Percentiles rank a stretch among this genome's conserved stretches.
phyloP scores from a whole-genome alignment of 64 coral and sea anemone genomes.

The Montipora sp. region DNA sequence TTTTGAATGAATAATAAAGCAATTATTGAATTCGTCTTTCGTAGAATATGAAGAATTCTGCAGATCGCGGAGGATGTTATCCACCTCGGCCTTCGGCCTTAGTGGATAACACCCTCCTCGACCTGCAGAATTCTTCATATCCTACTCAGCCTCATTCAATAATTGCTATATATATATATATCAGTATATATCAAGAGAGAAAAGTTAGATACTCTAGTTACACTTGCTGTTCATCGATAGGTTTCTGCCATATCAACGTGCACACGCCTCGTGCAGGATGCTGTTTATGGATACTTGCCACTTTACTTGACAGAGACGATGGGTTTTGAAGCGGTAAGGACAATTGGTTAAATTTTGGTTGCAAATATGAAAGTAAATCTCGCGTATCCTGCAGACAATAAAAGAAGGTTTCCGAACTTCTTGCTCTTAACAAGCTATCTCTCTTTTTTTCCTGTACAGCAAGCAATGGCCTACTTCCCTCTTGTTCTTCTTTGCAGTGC shows the following conservation, averaged over 20 bases:
- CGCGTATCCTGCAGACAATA: no score
- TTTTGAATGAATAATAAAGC: no score
- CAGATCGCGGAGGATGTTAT: no score
- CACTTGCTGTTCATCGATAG: not conserved
- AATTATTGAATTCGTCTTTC: no score
- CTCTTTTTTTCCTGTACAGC: not conserved
- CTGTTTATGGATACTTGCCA: slow-evolving; percentile 5
- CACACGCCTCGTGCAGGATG: not conserved
- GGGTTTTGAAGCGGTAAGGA: not conserved
- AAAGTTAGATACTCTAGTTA: no score
- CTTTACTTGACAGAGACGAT: not conserved
- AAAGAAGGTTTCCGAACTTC: not conserved
- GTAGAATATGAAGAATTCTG: no score
- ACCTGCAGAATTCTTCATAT: no score
- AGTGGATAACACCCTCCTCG: no score
- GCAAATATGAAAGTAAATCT: no score
- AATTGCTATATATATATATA: no score
- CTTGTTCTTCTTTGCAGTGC: slow-evolving; percentile 10
- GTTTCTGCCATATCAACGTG: slow-evolving; percentile 3
- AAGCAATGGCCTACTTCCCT: slow-evolving; percentile 21
- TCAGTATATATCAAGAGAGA: not conserved
- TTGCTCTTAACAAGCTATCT: not conserved
- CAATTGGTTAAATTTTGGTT: not conserved
- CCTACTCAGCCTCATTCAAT: no score
- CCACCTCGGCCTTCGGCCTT: no score